Conservation (phyloP, 2,888 invertebrate species). For the Cylloceria caligata region DNA sequence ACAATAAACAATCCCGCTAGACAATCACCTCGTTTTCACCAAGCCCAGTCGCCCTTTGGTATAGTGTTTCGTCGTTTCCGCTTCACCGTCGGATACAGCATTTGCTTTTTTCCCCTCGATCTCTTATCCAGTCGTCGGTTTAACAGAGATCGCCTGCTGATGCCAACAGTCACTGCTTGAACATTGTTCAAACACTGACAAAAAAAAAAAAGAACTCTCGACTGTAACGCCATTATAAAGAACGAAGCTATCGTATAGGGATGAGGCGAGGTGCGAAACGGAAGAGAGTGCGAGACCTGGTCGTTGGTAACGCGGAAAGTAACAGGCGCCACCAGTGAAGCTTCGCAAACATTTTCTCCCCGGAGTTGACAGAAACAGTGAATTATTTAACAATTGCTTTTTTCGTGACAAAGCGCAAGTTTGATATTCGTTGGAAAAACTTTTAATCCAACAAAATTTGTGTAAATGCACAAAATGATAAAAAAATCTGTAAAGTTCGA, state of each 20-base stretch:
- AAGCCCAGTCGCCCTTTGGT: constrained; percentile 20
- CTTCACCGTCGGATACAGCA: constrained; percentile 20
- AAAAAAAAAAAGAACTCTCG: constrained; percentile 24
- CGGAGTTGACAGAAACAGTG: background rate
- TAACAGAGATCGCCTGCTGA: constrained; percentile 34
- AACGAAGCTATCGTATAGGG: constrained; percentile 12
- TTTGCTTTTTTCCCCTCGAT: constrained; percentile 11
- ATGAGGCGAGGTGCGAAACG: constrained; percentile 23
- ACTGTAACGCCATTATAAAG: constrained; percentile 52
- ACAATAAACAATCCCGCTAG: constrained; percentile 59
- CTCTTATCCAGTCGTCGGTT: constrained; percentile 12
- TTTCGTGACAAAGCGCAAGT: background rate
- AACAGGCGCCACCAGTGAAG: constrained; percentile 47
- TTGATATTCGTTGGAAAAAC: background rate
- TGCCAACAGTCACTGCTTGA: constrained; percentile 34
- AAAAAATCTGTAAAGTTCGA: background rate
- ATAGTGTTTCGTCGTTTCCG: constrained; percentile 15
- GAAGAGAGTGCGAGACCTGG: constrained; percentile 23
- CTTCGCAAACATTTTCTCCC: constrained; percentile 13
- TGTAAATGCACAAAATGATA: background rate
- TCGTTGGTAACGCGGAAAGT: constrained; percentile 34
- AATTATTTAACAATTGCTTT: constrained; percentile 22
- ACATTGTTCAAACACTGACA: constrained; percentile 37
- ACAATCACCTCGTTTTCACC: constrained; percentile 58
- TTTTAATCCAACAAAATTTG: background rate